Percentiles rank a stretch among this genome's conserved stretches.
These are phyloP conservation scores for Neuroterus valhalla DNA, from an alignment of 1,140 invertebrate genomes.

Conservation along the genomic window DNA sequence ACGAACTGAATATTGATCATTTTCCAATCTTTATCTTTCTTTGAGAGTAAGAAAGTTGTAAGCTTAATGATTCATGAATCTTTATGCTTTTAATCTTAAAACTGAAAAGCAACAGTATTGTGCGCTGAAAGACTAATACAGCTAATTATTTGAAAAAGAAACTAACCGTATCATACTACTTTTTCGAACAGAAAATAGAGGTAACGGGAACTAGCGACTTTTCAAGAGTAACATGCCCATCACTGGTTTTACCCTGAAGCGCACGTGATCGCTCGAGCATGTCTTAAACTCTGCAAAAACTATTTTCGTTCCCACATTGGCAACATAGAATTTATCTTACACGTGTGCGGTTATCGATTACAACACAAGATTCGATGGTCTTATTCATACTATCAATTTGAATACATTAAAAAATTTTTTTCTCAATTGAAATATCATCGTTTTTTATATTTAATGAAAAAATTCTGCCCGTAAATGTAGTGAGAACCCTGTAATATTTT, in stretches of 20 bases:
- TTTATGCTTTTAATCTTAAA: background rate
- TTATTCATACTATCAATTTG: too few species aligned
- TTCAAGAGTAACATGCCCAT: constrained; percentile 25
- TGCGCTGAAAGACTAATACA: constrained; percentile 8
- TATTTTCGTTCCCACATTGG: background rate
- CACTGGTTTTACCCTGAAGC: constrained; percentile 12
- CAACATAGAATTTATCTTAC: too few species aligned
- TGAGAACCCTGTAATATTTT: too few species aligned
- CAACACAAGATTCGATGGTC: too few species aligned
- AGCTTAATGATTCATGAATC: too few species aligned
- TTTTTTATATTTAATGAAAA: too few species aligned
- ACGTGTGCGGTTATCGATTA: background rate
- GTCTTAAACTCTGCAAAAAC: background rate
- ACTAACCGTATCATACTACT: constrained; percentile 24
- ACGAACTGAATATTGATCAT: too few species aligned
- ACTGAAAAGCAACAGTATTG: constrained; percentile 3
- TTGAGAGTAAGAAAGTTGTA: too few species aligned
- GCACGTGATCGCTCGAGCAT: constrained; percentile 3
- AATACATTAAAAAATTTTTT: too few species aligned
- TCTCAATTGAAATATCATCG: too few species aligned
- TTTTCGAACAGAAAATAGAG: constrained; percentile 24
- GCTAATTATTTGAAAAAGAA: constrained; percentile 18
- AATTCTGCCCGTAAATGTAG: too few species aligned
- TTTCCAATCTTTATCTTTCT: too few species aligned
- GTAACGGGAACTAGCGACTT: constrained; percentile 19